A percentile compares a stretch with the other conserved stretches of the same genome.
Conservation (phyloP, 2,888 invertebrate genomes). For the Campoplex nolae region DNA sequence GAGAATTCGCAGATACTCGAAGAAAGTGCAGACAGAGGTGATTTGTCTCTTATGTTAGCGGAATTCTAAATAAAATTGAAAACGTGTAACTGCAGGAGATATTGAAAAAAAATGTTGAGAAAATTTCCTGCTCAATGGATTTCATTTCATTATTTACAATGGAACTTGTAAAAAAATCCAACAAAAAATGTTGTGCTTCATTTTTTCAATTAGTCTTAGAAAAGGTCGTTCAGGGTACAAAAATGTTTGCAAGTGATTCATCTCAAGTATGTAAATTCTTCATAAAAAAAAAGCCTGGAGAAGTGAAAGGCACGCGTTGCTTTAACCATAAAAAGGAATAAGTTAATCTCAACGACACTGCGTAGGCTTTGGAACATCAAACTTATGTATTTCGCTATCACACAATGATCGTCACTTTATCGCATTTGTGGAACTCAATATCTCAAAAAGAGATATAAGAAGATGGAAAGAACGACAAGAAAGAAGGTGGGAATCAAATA, state of each 20-base stretch:
- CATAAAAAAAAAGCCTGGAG: neutral
- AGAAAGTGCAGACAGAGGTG: neutral
- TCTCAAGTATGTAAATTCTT: slow-evolving; percentile 4
- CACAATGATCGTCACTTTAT: slow-evolving; percentile 75
- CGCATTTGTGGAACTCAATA: slow-evolving; percentile 73
- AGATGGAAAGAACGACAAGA: slow-evolving; percentile 20
- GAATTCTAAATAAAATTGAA: neutral
- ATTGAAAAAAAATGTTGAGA: neutral
- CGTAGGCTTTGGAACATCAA: slow-evolving; percentile 54
- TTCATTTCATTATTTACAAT: neutral
- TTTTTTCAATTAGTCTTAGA: neutral
- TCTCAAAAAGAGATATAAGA: slow-evolving; percentile 50
- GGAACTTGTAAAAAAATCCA: neutral
- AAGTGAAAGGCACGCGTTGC: slow-evolving; percentile 3
- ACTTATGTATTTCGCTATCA: slow-evolving; percentile 66
- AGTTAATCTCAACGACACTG: slow-evolving; percentile 49
- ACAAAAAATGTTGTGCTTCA: neutral
- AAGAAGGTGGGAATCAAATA: slow-evolving; percentile 39
- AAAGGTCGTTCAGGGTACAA: neutral
- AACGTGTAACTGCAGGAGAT: neutral
- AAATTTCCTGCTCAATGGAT: neutral
- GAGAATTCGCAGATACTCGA: slow-evolving; percentile 6
- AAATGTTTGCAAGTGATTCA: neutral
- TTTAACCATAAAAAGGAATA: slow-evolving; percentile 31
- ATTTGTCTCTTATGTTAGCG: neutral